Base-by-base conservation (phyloP, 2,113 vertebrate genomes). In the Plectropomus leopardus region DNA sequence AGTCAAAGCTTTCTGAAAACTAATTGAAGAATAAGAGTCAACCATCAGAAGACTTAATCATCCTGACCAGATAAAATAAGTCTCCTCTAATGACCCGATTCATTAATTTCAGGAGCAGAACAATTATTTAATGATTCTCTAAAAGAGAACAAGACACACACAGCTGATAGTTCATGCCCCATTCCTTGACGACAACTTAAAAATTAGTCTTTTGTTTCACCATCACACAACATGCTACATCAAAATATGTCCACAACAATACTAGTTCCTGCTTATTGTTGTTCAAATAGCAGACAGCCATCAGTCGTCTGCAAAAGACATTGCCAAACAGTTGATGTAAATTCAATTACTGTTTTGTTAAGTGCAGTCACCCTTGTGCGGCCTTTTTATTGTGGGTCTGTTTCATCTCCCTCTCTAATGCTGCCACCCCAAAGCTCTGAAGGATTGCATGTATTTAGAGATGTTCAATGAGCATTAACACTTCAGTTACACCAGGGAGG, bases 381-480 rank as follows among this genome's bases (percentile, higher is more conserved):
- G 44, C 36, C 45, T 80, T 36, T 65, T 83, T 61, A 71, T 28
- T 64, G 55, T 76, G 24, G 9, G 34, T 42, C 26, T 74, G 75
- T 69, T 70, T 78, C 47, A 42, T 76, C 67, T 65, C 57, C 59
- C 32, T 72, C 45, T 54, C 51, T 76, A 59, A 76, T 66, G 72
- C 76, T 58, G 48, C 30, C 40, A 24, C 74, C 64, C 50, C 42
- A 21, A 58, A 57, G 78, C 69, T 65, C 64, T 17, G 32, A 5
- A 67, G 70, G 84, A 74, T 78, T 66, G 65, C 65, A 66, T 54
- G 58, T 65, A 60, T 74, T 75, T 66, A 83, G 40, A 74, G 48
- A 61, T 30, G 73, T 57, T 82, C 63, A 26, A 44, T 79, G 24
- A 69, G 45, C 71, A 36, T 79, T 59, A 65, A 71, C 54, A 67